Evolutionary conservation across 2,888 invertebrate genomes (phyloP).

Genomic region (Ophion slaviceki): DNA sequence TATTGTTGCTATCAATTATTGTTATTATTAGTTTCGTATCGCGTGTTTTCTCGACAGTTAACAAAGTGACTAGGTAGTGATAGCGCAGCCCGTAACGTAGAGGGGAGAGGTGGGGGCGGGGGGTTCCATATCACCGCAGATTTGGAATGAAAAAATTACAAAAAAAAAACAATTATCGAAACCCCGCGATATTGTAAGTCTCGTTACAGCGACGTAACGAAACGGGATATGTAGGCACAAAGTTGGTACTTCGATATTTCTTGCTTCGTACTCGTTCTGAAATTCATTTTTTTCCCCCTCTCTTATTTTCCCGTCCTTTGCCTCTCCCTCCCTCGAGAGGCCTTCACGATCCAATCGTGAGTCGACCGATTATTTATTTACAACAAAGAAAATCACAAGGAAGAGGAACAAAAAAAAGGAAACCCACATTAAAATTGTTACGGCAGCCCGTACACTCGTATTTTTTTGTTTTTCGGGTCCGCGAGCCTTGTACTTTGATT

Average conservation of each 20-base stretch:
- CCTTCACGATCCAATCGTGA: not conserved
- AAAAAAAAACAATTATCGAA: constrained; percentile 46
- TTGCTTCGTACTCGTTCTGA: constrained; percentile 41
- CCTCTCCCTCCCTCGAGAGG: not conserved
- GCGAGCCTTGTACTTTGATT: not conserved
- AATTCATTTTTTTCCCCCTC: constrained; percentile 4
- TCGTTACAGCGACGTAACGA: constrained; percentile 67
- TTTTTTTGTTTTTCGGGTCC: not conserved
- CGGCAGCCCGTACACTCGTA: not conserved
- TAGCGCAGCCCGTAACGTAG: constrained; percentile 77
- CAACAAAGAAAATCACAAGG: not conserved
- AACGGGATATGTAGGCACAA: constrained; percentile 79
- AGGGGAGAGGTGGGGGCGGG: constrained; percentile 38
- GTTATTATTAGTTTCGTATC: constrained; percentile 56
- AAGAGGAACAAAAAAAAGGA: not conserved
- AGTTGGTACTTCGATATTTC: constrained; percentile 70
- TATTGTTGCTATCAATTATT: constrained; percentile 11
- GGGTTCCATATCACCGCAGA: constrained; percentile 67
- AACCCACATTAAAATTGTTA: not conserved
- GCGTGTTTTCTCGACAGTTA: constrained; percentile 72
- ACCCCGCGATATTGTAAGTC: constrained; percentile 46
- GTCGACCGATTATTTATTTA: not conserved
- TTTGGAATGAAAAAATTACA: constrained; percentile 37
- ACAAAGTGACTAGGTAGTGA: constrained; percentile 82
- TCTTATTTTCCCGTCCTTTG: not conserved